phyloP scores from a whole-genome alignment of 2,113 vertebrate species.

The Hippocampus barbouri region DNA sequence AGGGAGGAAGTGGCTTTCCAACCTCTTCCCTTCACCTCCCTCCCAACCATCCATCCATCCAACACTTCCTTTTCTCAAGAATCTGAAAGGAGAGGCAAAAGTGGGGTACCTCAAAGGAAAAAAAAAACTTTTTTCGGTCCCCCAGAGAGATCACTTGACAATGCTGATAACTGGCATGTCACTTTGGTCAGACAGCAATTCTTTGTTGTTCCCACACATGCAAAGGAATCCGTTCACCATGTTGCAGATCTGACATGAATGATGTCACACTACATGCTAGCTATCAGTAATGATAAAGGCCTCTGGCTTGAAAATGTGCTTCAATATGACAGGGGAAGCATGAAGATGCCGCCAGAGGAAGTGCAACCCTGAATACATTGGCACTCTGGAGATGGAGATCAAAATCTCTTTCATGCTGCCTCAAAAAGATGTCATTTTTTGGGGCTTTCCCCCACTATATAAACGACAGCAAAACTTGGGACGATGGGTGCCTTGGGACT shows the following conservation, averaged over 20 bases:
- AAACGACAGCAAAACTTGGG: too few species aligned
- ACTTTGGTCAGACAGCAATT: not conserved
- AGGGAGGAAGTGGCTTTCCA: too few species aligned
- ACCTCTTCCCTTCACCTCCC: too few species aligned
- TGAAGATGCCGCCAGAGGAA: not conserved
- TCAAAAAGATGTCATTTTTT: too few species aligned
- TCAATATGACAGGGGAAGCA: constrained; percentile 36
- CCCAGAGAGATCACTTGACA: constrained; percentile 34
- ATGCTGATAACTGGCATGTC: constrained; percentile 30
- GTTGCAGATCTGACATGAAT: constrained; percentile 52
- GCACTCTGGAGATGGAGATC: not conserved
- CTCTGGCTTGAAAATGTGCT: constrained; percentile 53
- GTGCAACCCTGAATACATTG: not conserved
- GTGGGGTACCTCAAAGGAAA: constrained; percentile 79
- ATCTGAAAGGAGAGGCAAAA: constrained; percentile 1
- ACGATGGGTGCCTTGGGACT: too few species aligned
- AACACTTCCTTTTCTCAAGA: too few species aligned
- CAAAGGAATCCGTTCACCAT: constrained; percentile 46
- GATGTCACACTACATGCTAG: constrained; percentile 52
- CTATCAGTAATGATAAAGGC: constrained; percentile 57
- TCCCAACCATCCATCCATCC: too few species aligned
- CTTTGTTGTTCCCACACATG: constrained; percentile 23
- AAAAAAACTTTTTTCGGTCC: constrained; percentile 70
- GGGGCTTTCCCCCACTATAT: too few species aligned
- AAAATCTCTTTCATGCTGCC: too few species aligned